phyloP scores from a whole-genome alignment of 2,113 vertebrate species.

The Arizona elegans region DNA sequence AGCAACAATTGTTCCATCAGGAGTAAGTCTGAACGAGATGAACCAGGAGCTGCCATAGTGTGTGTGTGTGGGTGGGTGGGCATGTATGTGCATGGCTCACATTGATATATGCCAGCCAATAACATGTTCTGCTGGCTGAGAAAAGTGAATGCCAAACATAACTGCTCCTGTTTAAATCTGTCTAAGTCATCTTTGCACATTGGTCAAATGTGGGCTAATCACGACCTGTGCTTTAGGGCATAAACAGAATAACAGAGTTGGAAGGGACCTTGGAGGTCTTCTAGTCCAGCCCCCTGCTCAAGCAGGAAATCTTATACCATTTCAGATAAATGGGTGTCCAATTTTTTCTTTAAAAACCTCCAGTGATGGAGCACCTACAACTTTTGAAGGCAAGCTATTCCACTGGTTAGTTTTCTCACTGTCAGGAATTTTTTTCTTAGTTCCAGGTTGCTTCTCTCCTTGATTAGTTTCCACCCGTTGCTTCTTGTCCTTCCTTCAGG shows the following conservation, averaged over 20 bases:
- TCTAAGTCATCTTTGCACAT: not conserved
- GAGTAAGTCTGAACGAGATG: constrained; percentile 55
- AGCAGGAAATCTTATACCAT: too few species aligned
- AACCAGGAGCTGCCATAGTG: not conserved
- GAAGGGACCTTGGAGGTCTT: too few species aligned
- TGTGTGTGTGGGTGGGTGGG: accelerated
- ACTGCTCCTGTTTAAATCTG: not conserved
- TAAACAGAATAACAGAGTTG: not conserved
- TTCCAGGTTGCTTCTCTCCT: not conserved
- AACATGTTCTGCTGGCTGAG: not conserved
- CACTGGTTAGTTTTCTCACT: not conserved
- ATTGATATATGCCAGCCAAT: not conserved
- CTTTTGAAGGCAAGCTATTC: not conserved
- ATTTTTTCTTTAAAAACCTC: too few species aligned
- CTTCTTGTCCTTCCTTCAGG: not conserved
- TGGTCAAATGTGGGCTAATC: not conserved
- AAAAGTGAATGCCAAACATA: not conserved
- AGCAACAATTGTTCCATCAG: constrained; percentile 45
- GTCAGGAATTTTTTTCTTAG: not conserved
- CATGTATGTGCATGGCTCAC: not conserved
- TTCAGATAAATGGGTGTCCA: not conserved
- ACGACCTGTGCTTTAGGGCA: not conserved
- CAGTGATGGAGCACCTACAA: not conserved
- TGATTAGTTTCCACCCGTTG: not conserved
- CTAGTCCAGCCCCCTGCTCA: too few species aligned